These are phyloP conservation scores for Siniperca scherzeri DNA, from an alignment of 2,797 vertebrate species.

Conservation along the genomic window DNA sequence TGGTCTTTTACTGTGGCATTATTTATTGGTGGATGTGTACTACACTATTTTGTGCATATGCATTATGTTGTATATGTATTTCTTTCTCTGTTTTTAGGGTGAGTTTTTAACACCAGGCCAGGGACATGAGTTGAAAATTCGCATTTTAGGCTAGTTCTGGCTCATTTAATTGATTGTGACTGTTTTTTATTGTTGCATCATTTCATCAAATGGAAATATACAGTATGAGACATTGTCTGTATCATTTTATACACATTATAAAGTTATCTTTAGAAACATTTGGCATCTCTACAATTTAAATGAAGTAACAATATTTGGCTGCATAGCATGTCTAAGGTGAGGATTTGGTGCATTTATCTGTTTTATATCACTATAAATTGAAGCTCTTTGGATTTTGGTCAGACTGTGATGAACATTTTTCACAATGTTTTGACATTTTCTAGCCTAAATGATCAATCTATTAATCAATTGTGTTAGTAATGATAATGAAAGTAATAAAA, in stretches of 20 bases:
- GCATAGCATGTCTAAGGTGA: not conserved
- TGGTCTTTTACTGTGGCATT: not conserved
- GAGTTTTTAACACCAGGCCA: not conserved
- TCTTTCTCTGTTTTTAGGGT: not conserved
- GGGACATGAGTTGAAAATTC: not conserved
- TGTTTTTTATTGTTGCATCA: not conserved
- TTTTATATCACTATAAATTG: not conserved
- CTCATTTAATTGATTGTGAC: not conserved
- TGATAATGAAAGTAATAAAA: not conserved
- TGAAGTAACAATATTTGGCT: not conserved
- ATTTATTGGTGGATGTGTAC: not conserved
- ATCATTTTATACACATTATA: not conserved
- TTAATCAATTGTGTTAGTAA: not conserved
- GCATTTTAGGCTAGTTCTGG: not conserved
- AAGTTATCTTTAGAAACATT: not conserved
- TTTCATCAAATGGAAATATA: not conserved
- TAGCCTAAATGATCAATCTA: not conserved
- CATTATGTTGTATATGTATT: not conserved
- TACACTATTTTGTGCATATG: not conserved
- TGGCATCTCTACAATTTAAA: not conserved
- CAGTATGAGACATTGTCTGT: no score
- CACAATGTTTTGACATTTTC: constrained; percentile 2
- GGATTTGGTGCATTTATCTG: not conserved
- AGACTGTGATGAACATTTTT: not conserved
- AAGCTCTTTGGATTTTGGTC: not conserved